Base-by-base conservation (phyloP, 2,797 vertebrate species). In the Synanceia verrucosa region DNA sequence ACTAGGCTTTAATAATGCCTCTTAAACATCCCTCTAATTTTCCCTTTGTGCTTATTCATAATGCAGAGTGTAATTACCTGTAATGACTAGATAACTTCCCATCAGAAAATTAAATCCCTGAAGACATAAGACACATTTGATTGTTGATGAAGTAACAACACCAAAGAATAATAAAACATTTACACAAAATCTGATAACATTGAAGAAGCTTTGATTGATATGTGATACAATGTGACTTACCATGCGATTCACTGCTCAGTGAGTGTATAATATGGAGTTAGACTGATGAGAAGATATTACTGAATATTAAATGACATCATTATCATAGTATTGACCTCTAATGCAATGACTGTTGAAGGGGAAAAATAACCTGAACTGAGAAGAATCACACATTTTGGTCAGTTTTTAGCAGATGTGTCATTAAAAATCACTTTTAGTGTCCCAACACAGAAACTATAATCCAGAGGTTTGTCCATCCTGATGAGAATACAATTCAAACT, bases 31-130 rank as follows among this genome's bases (percentile, higher is more conserved):
- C 13, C 3, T 19, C 0, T 8, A 1, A 64, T 68, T 74, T 58
- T 65, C 66, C 73, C 52, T 73, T 63, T 62, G 18, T 55, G 10
- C n/a, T 50, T 19, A 75, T 72, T 28, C 70, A 57, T n/a, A 63
- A 48, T 55, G 41, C 21, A 65, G 13, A 23, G 46, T 14, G 29
- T 28, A 26, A 66, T 62, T n/a, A 73, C 13, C 2, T 61, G 24
- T 2, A 18, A 13, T 24, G 43, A 65, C 36, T 48, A 53, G 29
- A 44, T 37, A 61, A 70, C 19, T 57, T 76, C 58, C 59, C 67
- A 74, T 83, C 16, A 39, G 26, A 31, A 46, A 11, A 51, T 16
- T 39, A 39, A 78, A 55, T 14, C 16, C 58, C 39, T 36, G 6
- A n/a, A 33, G 34, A 47, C 19, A 57, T 8, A 70, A 24, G 11